phyloP scores from a whole-genome alignment of 2,797 vertebrate species.

The Labeo calbasu region DNA sequence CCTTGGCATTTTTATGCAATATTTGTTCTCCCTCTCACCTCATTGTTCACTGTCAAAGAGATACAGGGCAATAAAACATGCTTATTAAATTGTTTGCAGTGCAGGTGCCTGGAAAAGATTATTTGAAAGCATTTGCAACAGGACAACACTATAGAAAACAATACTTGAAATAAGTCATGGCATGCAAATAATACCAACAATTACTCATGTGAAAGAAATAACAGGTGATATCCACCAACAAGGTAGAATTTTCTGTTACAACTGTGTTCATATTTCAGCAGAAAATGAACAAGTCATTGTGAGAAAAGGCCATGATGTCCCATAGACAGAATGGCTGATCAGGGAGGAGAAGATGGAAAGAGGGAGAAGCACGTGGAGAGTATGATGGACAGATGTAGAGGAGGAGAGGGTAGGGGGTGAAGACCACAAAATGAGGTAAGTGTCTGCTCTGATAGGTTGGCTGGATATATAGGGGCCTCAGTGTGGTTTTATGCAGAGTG shows the following conservation, averaged over 20 bases:
- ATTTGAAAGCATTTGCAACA: conserved; percentile 53
- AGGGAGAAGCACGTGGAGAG: conserved; percentile 12
- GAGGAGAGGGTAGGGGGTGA: conserved; percentile 2
- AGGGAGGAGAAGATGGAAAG: not conserved
- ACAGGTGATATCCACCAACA: conserved; percentile 43
- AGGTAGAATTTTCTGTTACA: conserved; percentile 18
- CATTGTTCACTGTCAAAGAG: conserved; percentile 60
- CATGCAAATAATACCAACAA: conserved; percentile 55
- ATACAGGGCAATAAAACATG: conserved; percentile 56
- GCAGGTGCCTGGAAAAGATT: conserved; percentile 56
- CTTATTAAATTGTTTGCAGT: conserved; percentile 58
- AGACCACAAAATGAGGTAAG: conserved; percentile 5
- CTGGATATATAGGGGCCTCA: conserved; percentile 13
- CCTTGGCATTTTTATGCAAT: conserved; percentile 59
- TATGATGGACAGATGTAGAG: conserved; percentile 51
- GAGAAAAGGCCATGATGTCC: conserved; percentile 21
- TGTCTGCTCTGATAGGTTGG: conserved; percentile 1
- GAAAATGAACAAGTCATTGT: conserved; percentile 34
- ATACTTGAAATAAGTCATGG: conserved; percentile 54
- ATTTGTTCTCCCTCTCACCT: conserved; percentile 56
- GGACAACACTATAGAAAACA: conserved; percentile 55
- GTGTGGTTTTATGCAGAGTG: conserved; percentile 10
- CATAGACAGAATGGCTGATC: conserved; percentile 27
- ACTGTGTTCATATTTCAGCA: conserved; percentile 22
- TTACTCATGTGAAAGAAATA: conserved; percentile 53